phyloP scores from a whole-genome alignment of 2,113 vertebrate genomes.

The Etheostoma spectabile region DNA sequence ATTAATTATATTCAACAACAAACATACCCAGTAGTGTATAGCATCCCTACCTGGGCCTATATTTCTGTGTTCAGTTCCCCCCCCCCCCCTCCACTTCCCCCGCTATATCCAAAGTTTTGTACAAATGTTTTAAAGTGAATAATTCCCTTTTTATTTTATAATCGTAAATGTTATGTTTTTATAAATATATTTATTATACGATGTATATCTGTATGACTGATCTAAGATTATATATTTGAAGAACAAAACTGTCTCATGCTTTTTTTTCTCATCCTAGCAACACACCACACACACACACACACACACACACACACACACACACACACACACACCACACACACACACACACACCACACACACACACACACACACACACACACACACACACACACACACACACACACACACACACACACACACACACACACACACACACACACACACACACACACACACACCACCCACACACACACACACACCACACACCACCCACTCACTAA shows the following conservation, averaged over 20 bases:
- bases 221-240: slow-evolving; percentile 99
- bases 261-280: background rate
- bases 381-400: background rate
- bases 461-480: background rate
- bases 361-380: background rate
- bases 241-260: slow-evolving; percentile 86
- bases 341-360: background rate
- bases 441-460: background rate
- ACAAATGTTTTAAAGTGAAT: slow-evolving; percentile 96
- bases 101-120: slow-evolving; percentile 99
- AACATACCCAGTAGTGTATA: slow-evolving; percentile 59
- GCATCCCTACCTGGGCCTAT: slow-evolving; percentile 57
- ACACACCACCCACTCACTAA: no score
- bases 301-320: background rate
- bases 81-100: slow-evolving; percentile 58
- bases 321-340: background rate
- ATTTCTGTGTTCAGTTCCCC: slow-evolving; percentile 62
- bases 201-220: slow-evolving; percentile 99
- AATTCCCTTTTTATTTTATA: slow-evolving; percentile 98
- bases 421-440: background rate
- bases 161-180: slow-evolving; percentile 99
- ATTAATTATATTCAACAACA: slow-evolving; percentile 77
- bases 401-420: background rate
- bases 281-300: background rate
- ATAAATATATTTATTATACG: slow-evolving; percentile 99